A percentile compares a stretch with the other conserved stretches of the same genome.
These are phyloP conservation scores for Alfaro cultratus DNA, from an alignment of 2,797 vertebrate genomes.

Conservation along the genomic window DNA sequence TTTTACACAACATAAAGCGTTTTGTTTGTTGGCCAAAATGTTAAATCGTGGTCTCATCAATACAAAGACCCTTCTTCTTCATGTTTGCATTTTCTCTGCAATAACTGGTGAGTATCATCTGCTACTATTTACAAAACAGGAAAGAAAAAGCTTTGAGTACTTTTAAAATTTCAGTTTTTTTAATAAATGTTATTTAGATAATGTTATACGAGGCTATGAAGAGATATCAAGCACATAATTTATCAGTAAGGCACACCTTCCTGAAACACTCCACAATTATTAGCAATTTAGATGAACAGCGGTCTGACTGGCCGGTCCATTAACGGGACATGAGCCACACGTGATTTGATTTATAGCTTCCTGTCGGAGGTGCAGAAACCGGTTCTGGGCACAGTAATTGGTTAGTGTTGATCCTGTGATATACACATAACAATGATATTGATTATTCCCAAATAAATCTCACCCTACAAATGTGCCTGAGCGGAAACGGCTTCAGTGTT, in stretches of 20 bases:
- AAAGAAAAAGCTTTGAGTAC: not conserved
- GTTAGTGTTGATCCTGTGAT: constrained; percentile 62
- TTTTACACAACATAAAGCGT: not conserved
- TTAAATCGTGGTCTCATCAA: not conserved
- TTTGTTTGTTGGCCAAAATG: not conserved
- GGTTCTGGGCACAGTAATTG: constrained; percentile 53
- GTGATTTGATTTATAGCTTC: constrained; percentile 50
- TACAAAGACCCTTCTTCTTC: not conserved
- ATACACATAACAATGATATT: constrained; percentile 69
- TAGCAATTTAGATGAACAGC: constrained; percentile 19
- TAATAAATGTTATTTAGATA: not conserved
- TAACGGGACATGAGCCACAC: constrained; percentile 35
- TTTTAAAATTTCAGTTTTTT: not conserved
- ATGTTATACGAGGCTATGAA: not conserved
- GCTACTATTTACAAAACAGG: not conserved
- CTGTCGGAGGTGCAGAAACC: constrained; percentile 23
- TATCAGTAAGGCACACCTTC: not conserved
- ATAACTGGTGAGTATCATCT: not conserved
- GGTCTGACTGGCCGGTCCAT: constrained; percentile 39
- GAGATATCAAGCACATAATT: not conserved
- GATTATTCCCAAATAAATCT: constrained; percentile 74
- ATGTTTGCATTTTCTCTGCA: not conserved
- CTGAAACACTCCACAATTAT: constrained; percentile 2
- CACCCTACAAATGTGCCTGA: constrained; percentile 38
- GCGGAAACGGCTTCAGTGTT: constrained; percentile 52